Evolutionary conservation across 2,888 invertebrate genomes (phyloP).

Genomic region (Idaea aversata): DNA sequence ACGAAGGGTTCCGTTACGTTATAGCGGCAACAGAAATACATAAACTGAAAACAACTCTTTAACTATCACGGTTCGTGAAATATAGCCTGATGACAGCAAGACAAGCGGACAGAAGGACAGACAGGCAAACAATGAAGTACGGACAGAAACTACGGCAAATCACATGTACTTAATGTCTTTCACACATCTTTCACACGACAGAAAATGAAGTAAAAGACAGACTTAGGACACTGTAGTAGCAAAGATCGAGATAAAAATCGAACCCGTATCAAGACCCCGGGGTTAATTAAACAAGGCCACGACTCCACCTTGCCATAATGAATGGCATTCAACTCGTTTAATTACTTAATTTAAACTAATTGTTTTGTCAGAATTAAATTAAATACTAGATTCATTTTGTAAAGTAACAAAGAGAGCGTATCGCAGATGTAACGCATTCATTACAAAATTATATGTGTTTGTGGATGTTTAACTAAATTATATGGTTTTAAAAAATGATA

Average conservation of each 20-base stretch:
- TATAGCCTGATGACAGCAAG: too few species aligned
- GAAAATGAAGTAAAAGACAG: too few species aligned
- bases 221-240: neutral
- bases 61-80: too few species aligned
- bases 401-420: slow-evolving; percentile 19
- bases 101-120: too few species aligned
- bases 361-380: neutral
- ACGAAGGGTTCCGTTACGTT: too few species aligned
- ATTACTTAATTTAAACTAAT: neutral
- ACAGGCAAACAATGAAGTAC: too few species aligned
- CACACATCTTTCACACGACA: too few species aligned
- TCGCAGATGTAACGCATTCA: slow-evolving; percentile 13
- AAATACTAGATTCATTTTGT: slow-evolving; percentile 4
- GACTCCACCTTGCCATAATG: neutral
- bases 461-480: neutral
- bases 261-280: neutral
- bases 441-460: slow-evolving; percentile 4
- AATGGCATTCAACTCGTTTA: neutral
- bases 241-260: neutral
- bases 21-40: too few species aligned
- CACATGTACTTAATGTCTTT: too few species aligned
- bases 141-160: too few species aligned
- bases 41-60: too few species aligned
- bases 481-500: too few species aligned
- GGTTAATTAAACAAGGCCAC: slow-evolving; percentile 2